Base-by-base conservation (phyloP, 1,140 invertebrate species). In the Hyles euphorbiae region DNA sequence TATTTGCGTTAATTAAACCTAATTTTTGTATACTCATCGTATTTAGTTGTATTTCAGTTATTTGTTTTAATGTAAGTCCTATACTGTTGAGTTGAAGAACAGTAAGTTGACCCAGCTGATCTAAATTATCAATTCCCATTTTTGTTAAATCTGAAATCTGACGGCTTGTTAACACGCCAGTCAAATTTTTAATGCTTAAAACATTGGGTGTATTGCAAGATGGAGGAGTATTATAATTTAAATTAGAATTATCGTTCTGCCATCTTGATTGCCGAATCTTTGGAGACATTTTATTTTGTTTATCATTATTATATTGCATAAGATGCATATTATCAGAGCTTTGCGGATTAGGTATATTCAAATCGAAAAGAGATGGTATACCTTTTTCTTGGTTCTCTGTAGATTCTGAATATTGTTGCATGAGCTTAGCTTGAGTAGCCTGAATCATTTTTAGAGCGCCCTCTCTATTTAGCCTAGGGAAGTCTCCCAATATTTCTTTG, bases 401-500 rank as follows among this genome's bases (percentile, higher is more conserved):
- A 63, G 72, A 84, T 70, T 75, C 79, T 46, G 78, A 71, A 72
- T 79, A 92, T 68, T 92, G 88, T 67, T 92, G 91, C 46, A 91
- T 89, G 58, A 94, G 77, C 76, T 91, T 92, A 68, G 91, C 90
- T 72, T 95, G 93, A 4, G 93, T 93, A 12, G 92, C 91, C 68
- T 92, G 92, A 67, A 95, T 93, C 91, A 94, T 93, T 61, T 91
- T 89, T 52, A 93, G 76, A 0, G 95, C 95, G 63, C 93, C 92
- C 70, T 96, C 93, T 65, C 95, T 91, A 73, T 92, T 94, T 63
- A 96, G 86, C 62, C 96, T 89, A 48, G 95, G 95, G 72, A 96
- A 97, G 76, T 96, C 95, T 5, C 96, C 96, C 11, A 97, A 90
- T 69, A 97, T 96, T 83, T 97, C 96, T 78, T 96, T 96, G 0